These are phyloP conservation scores for Macrophya alboannulata DNA, from an alignment of 2,888 invertebrate genomes.

Conservation along the genomic window DNA sequence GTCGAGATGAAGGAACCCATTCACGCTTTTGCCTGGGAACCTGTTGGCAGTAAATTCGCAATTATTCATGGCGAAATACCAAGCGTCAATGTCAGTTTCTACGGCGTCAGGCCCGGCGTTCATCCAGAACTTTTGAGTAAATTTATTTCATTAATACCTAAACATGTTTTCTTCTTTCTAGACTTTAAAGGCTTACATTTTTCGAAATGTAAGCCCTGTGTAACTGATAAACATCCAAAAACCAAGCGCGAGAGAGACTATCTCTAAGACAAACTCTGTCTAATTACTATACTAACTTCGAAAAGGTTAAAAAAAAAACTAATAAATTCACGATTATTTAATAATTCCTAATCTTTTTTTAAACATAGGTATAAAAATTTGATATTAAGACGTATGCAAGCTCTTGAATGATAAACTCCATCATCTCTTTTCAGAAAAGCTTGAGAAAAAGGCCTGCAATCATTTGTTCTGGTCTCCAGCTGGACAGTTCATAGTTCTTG, in stretches of 20 bases:
- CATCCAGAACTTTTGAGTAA: constrained; percentile 94
- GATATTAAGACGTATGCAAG: no score
- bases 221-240: no score
- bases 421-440: constrained; percentile 76
- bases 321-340: no score
- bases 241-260: no score
- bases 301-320: no score
- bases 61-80: constrained; percentile 97
- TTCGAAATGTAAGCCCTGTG: no score
- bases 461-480: constrained; percentile 97
- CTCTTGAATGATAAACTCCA: background rate
- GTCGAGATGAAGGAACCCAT: constrained; percentile 97
- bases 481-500: constrained; percentile 97
- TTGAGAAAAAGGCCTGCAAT: constrained; percentile 94
- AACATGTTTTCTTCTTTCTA: background rate
- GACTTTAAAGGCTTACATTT: background rate
- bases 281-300: no score
- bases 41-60: constrained; percentile 96
- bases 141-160: constrained; percentile 65
- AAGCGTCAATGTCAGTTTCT: constrained; percentile 95
- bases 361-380: no score
- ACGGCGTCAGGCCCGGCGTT: constrained; percentile 94
- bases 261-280: no score
- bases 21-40: constrained; percentile 99
- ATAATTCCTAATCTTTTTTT: no score